phyloP scores from a whole-genome alignment of 2,888 invertebrate genomes.

The Eutolmus rufibarbis region DNA sequence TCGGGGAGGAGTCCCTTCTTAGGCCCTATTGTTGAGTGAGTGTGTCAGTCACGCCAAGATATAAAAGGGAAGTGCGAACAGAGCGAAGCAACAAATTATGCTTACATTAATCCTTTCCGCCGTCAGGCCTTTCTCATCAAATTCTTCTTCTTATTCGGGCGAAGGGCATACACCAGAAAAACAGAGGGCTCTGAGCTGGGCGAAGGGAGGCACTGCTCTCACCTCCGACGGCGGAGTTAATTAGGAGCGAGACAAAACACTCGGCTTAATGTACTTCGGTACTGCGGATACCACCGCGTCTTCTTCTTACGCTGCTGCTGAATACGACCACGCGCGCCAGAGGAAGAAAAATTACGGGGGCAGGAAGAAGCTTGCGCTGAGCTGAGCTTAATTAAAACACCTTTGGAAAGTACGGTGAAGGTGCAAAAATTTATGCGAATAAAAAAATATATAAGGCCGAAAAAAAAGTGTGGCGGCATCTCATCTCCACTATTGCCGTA shows the following conservation, averaged over 20 bases:
- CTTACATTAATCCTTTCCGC: background rate
- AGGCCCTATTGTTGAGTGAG: background rate
- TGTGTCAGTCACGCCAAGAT: background rate
- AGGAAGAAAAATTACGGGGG: background rate
- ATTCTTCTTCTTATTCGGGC: background rate
- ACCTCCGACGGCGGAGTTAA: background rate
- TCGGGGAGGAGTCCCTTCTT: background rate
- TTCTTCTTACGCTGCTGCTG: background rate
- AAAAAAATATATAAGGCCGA: background rate
- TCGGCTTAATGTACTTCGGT: background rate
- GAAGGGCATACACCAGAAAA: background rate
- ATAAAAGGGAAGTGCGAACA: background rate
- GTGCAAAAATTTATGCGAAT: background rate
- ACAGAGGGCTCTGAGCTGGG: background rate
- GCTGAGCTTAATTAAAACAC: background rate
- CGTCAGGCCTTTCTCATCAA: background rate
- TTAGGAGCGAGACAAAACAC: background rate
- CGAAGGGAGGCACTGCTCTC: background rate
- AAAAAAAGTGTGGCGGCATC: background rate
- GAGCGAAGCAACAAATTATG: background rate
- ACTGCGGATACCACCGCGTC: background rate
- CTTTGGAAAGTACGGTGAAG: background rate
- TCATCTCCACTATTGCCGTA: background rate
- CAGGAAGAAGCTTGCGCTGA: background rate
- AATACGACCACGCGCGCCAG: background rate